Evolutionary conservation across 2,113 vertebrate species (phyloP).

Genomic region (Irena cyanogastra): DNA sequence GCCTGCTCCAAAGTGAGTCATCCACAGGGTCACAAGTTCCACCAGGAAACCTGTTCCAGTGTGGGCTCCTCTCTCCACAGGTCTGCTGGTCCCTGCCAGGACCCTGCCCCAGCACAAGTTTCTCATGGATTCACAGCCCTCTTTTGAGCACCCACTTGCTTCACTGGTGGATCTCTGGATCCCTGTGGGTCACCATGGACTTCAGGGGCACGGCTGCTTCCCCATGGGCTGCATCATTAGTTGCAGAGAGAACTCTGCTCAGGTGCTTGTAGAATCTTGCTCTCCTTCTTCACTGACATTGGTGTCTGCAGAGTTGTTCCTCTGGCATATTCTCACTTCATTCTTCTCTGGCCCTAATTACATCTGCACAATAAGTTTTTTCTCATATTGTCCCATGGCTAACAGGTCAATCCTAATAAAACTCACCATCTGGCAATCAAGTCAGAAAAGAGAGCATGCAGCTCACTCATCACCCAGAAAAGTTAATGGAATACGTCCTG

Average conservation of each 20-base stretch:
- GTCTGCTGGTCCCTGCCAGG: accelerated
- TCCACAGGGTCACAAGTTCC: not conserved
- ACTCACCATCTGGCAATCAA: constrained; percentile 19
- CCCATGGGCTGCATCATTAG: not conserved
- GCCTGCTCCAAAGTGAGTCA: not conserved
- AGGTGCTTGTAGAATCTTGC: no score
- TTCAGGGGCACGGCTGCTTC: not conserved
- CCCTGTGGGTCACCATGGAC: not conserved
- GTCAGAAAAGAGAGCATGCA: not conserved
- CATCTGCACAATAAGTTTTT: not conserved
- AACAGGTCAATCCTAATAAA: constrained; percentile 54
- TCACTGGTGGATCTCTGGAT: not conserved
- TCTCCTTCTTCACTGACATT: not conserved
- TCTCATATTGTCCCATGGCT: not conserved
- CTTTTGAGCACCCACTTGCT: not conserved
- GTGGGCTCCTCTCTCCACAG: not conserved
- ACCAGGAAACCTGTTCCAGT: not conserved
- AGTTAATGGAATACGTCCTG: not conserved
- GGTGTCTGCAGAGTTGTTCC: not conserved
- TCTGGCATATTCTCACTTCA: not conserved
- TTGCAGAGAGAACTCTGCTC: not conserved
- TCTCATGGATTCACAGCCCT: not conserved
- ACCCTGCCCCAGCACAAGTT: not conserved
- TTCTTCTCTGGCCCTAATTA: not conserved
- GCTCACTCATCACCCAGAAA: constrained; percentile 24